A percentile compares a stretch with the other conserved stretches of the same genome.
Evolutionary conservation across 2,888 invertebrate genomes (phyloP).

Genomic region (Camponotus fellah): DNA sequence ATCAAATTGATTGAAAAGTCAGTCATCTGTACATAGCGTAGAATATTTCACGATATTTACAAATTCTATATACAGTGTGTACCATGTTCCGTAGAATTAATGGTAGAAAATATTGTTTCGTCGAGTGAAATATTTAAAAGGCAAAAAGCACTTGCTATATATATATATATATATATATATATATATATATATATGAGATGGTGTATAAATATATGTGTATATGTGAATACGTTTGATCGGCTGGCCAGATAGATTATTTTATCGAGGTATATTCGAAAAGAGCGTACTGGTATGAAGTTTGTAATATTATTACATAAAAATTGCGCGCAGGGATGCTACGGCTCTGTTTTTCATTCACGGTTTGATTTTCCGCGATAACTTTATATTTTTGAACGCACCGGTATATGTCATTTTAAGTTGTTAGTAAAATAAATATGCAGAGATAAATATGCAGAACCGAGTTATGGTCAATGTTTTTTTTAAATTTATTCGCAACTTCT

Average conservation of each 20-base stretch:
- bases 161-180: background rate
- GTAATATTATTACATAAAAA: slow-evolving; percentile 42
- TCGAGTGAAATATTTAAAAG: slow-evolving; percentile 46
- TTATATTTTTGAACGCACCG: background rate
- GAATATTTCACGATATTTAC: slow-evolving; percentile 52
- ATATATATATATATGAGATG: background rate
- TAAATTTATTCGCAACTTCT: background rate
- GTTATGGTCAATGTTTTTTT: slow-evolving; percentile 9
- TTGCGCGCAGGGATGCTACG: background rate
- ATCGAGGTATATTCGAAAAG: slow-evolving; percentile 18
- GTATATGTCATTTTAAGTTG: background rate
- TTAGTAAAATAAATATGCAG: slow-evolving; percentile 34
- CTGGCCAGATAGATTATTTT: slow-evolving; percentile 25
- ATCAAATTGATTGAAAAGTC: slow-evolving; percentile 47
- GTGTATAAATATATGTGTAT: background rate
- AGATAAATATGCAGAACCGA: background rate
- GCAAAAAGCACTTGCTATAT: slow-evolving; percentile 19
- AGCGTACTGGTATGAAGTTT: background rate
- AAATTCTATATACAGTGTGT: background rate
- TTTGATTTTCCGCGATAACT: slow-evolving; percentile 29
- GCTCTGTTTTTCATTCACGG: background rate
- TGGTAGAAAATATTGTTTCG: slow-evolving; percentile 46
- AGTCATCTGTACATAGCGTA: background rate
- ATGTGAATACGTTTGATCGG: slow-evolving; percentile 14
- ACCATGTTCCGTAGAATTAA: slow-evolving; percentile 15